A percentile compares a stretch with the other conserved stretches of the same genome.
Conservation (phyloP, 2,797 vertebrate genomes). For the Sebastes cheni region DNA sequence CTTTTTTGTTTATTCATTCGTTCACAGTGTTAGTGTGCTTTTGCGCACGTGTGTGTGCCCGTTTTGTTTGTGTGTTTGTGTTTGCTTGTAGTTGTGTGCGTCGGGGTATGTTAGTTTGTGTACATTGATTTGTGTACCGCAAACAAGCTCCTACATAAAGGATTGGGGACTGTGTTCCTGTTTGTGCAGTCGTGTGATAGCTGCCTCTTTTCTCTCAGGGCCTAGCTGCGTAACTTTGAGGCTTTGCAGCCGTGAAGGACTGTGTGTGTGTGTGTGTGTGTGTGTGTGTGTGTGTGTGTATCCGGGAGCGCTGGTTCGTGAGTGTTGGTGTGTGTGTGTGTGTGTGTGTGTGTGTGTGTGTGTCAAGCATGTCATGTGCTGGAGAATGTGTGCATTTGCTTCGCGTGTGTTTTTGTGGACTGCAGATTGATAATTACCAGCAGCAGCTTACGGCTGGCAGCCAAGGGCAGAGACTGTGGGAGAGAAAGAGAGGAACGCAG, state of each 20-base stretch:
- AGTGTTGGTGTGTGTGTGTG: background rate
- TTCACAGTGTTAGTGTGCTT: constrained; percentile 25
- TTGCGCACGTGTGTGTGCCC: background rate
- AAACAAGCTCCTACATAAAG: constrained; percentile 66
- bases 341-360: background rate
- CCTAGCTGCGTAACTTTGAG: constrained; percentile 41
- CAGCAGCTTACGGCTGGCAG: constrained; percentile 51
- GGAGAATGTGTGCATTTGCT: constrained; percentile 35
- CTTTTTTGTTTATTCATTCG: constrained; percentile 67
- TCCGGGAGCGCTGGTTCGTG: background rate
- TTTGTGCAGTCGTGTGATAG: constrained; percentile 65
- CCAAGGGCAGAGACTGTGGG: constrained; percentile 47
- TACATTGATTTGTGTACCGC: constrained; percentile 69
- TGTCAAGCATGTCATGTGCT: constrained; percentile 13
- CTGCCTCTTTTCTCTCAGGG: constrained; percentile 51
- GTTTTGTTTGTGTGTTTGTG: constrained; percentile 60
- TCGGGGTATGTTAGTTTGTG: constrained; percentile 55
- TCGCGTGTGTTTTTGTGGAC: constrained; percentile 44
- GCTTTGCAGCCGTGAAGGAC: constrained; percentile 51
- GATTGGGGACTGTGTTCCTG: constrained; percentile 45
- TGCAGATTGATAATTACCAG: constrained; percentile 70
- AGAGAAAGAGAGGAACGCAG: background rate
- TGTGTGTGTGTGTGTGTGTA: background rate
- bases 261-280: constrained; percentile 12
- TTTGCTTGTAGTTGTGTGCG: constrained; percentile 55